Base-by-base conservation (phyloP, 1,140 invertebrate genomes). In the Aradophagus sp. region DNA sequence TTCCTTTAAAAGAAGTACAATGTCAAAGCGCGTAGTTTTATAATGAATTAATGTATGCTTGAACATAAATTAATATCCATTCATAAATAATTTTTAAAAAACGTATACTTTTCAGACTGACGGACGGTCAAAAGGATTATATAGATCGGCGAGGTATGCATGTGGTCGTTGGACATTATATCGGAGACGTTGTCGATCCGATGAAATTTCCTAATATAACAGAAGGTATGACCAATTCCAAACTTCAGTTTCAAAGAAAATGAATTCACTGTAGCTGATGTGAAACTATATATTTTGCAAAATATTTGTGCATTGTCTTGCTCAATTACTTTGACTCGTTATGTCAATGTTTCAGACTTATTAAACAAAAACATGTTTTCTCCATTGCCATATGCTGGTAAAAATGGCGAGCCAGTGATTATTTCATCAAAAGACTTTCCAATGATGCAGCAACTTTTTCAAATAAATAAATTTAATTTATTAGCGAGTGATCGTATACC, bases 401-500 rank as follows among this genome's bases (percentile, higher is more conserved):
- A 89, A 74, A 90, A 93, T 71, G 95, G 95, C 0, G 87, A 90
- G 62, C 93, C 95, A 1, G 95, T 97, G 8, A 86, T 94, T 14
- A 88, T 96, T 34, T 89, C 91, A 10, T 89, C 90, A 5, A 90
- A 90, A 76, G 92, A 96, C 75, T 86, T 91, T 44, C 86, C 90
- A 15, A 87, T 89, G 75, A 93, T 94, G 88, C 91, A 93, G 73
- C 90, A 93, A 59, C 87, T 96, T 2, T 97, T 93, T 80, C 89
- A 91, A 73, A 91, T 97, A 31, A 96, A 97, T 84, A 90, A 93
- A 27, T 97, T 97, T 78, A 97, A 97, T 84, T 86, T 97, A 58
- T 85, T 97, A 84, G 96, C 94, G 20, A 96, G 95, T 80, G 97
- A 98, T 87, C 89, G 91, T 68, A 97, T 98, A 77, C 93, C 95